These are phyloP conservation scores for Macrotrachela quadricornifera DNA, from an alignment of 1,140 invertebrate genomes.

Conservation along the genomic window DNA sequence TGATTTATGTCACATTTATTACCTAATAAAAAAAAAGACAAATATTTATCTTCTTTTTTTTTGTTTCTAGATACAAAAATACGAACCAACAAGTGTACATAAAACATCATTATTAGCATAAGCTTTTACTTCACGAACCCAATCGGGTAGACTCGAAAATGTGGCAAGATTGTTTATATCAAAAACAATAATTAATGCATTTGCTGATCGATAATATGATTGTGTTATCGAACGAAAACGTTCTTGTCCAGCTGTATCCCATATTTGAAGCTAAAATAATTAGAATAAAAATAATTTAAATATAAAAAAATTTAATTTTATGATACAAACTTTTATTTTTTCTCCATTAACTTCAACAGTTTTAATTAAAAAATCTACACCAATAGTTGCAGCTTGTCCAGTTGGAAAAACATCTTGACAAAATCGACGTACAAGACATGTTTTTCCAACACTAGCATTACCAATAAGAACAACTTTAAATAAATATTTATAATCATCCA, in stretches of 20 bases:
- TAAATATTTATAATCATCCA: slow-evolving; percentile 94
- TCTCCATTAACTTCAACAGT: slow-evolving; percentile 25
- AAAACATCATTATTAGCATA: slow-evolving; percentile 3
- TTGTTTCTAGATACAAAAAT: too few species aligned
- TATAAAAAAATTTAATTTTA: not conserved
- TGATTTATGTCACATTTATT: slow-evolving; percentile 79
- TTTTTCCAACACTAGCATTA: slow-evolving; percentile 28
- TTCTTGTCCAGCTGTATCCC: slow-evolving; percentile 40
- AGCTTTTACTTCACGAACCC: slow-evolving; percentile 5
- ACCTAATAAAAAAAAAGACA: too few species aligned
- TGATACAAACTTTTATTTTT: slow-evolving; percentile 21
- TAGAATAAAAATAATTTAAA: not conserved
- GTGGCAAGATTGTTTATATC: slow-evolving; percentile 72
- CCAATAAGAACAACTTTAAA: slow-evolving; percentile 76
- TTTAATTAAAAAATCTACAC: slow-evolving; percentile 30
- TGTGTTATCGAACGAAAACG: slow-evolving; percentile 73
- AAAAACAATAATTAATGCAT: slow-evolving; percentile 96
- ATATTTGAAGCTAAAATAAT: slow-evolving; percentile 7
- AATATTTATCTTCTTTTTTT: too few species aligned
- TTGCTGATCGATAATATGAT: slow-evolving; percentile 89
- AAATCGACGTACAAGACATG: slow-evolving; percentile 25
- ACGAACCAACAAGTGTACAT: slow-evolving; percentile 61
- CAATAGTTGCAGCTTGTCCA: slow-evolving; percentile 27
- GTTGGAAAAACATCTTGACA: slow-evolving; percentile 26
- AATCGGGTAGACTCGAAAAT: slow-evolving; percentile 1